phyloP scores from a whole-genome alignment of 2,888 invertebrate genomes.

The Drymonia ruficornis region DNA sequence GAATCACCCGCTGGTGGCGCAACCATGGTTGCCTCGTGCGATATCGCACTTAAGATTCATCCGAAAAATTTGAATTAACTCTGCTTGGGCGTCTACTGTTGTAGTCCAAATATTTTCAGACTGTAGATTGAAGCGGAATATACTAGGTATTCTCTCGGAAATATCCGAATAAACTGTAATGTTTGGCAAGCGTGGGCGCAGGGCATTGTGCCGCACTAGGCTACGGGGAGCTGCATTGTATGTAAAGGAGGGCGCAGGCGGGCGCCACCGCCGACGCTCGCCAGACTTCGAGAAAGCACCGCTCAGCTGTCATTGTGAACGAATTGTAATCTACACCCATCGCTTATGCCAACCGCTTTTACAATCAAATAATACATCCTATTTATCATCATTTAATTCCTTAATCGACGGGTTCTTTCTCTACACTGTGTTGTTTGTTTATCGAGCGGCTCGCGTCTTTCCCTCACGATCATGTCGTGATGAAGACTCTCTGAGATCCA shows the following conservation, averaged over 20 bases:
- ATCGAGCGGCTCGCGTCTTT: constrained; percentile 48
- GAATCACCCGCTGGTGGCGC: too few relatives aligned
- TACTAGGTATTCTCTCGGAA: neutral
- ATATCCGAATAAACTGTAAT: neutral
- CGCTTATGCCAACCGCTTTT: constrained; percentile 15
- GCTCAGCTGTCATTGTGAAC: constrained; percentile 28
- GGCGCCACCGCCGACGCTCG: constrained; percentile 53
- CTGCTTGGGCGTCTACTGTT: too few relatives aligned
- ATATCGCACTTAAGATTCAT: too few relatives aligned
- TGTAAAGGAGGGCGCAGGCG: constrained; percentile 78
- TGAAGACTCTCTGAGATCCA: constrained; percentile 69
- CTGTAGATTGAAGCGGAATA: too few relatives aligned
- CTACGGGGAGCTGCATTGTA: constrained; percentile 65
- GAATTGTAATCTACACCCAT: constrained; percentile 33
- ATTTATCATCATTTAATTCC: constrained; percentile 20
- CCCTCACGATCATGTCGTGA: constrained; percentile 66
- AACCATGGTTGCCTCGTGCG: too few relatives aligned
- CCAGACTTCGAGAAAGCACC: constrained; percentile 63
- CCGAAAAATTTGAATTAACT: too few relatives aligned
- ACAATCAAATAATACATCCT: constrained; percentile 6
- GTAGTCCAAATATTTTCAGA: too few relatives aligned
- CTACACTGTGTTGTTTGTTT: constrained; percentile 42
- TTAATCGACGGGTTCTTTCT: constrained; percentile 29
- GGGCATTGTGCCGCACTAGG: constrained; percentile 55
- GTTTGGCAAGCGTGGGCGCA: constrained; percentile 20